These are phyloP conservation scores for Spisula subtruncata DNA, from an alignment of 2,888 invertebrate genomes.

Conservation along the genomic window DNA sequence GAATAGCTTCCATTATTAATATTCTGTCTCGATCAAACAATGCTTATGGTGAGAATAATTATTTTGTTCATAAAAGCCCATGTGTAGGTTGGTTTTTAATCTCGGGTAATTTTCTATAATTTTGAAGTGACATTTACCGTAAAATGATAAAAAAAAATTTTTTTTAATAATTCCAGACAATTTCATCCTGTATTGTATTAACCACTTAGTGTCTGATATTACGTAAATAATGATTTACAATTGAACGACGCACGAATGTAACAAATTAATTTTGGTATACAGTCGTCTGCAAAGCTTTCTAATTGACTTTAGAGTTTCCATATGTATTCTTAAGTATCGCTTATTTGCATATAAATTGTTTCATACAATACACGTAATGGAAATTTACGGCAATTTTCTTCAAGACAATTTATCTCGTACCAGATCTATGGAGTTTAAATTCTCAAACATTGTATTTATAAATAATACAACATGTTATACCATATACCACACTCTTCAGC, in stretches of 20 bases:
- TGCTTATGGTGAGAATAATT: no score
- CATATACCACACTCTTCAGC: background rate
- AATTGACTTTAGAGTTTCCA: conserved; percentile 12
- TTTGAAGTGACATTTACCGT: conserved; percentile 13
- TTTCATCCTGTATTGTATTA: background rate
- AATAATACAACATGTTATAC: background rate
- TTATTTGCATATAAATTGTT: conserved; percentile 46
- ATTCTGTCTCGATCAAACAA: no score
- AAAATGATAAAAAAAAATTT: conserved; percentile 15
- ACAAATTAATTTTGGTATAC: conserved; percentile 38
- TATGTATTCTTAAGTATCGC: conserved; percentile 2
- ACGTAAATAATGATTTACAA: conserved; percentile 18
- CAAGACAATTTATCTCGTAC: conserved; percentile 12
- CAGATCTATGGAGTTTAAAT: conserved; percentile 6
- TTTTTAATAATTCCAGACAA: conserved; percentile 23
- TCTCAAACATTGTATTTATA: conserved; percentile 23
- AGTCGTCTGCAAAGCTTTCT: background rate
- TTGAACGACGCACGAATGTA: conserved; percentile 28
- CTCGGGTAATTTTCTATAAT: conserved; percentile 7
- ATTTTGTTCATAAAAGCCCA: background rate
- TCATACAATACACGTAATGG: conserved; percentile 14
- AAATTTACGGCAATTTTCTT: conserved; percentile 36
- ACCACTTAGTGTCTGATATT: conserved; percentile 36
- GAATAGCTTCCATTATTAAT: no score
- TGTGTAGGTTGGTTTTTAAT: conserved; percentile 13